Percentiles rank a stretch among this genome's conserved stretches.
Evolutionary conservation across 2,888 invertebrate genomes (phyloP).

Genomic region (Mesoligia furuncula): DNA sequence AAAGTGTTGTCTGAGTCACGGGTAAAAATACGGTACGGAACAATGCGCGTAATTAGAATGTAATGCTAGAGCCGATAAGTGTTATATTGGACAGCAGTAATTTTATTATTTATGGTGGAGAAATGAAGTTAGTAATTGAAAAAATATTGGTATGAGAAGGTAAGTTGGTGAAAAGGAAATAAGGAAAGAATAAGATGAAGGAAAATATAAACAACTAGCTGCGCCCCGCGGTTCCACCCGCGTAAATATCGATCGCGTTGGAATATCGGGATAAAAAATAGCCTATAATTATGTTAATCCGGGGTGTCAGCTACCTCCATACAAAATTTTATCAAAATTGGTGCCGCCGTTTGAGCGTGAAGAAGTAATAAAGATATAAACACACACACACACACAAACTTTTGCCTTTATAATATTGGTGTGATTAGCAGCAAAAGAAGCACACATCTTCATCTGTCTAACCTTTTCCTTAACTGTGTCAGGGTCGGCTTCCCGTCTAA

Average conservation of each 20-base stretch:
- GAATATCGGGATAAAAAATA: too few species aligned
- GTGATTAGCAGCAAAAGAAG: too few species aligned
- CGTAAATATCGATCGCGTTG: too few species aligned
- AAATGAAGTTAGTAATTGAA: not conserved
- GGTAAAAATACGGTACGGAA: conserved; percentile 10
- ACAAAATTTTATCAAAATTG: too few species aligned
- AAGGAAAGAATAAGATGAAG: not conserved
- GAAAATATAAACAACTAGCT: not conserved
- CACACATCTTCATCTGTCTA: not conserved
- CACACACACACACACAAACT: too few species aligned
- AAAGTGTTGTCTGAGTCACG: conserved; percentile 19
- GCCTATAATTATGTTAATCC: too few species aligned
- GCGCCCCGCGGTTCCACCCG: too few species aligned
- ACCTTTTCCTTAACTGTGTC: too few species aligned
- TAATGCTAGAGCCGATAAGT: not conserved
- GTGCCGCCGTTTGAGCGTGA: too few species aligned
- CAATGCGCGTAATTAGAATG: not conserved
- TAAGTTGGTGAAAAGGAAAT: not conserved
- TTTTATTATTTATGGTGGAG: not conserved
- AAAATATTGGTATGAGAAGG: not conserved
- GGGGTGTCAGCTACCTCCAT: too few species aligned
- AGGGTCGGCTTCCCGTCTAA: not conserved
- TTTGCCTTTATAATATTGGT: too few species aligned
- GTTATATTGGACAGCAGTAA: not conserved
- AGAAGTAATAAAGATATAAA: too few species aligned